Evolutionary conservation across 2,888 invertebrate genomes (phyloP).

Genomic region (Diogma glabrata): DNA sequence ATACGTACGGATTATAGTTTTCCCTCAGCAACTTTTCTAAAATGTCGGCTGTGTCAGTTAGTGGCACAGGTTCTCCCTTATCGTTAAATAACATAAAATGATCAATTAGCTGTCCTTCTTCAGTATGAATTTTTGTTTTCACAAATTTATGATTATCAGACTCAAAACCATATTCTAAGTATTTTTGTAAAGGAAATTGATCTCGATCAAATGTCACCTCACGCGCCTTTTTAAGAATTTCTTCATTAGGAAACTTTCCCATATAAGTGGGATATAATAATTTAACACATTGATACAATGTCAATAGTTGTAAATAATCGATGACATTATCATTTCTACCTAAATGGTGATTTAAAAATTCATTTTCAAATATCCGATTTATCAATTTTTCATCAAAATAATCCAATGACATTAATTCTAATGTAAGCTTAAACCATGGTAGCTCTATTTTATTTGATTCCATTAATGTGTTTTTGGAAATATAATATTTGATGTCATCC

Average conservation of each 20-base stretch:
- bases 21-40: background rate
- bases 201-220: constrained; percentile 13
- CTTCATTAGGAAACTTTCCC: constrained; percentile 35
- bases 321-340: constrained; percentile 33
- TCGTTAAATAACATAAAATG: constrained; percentile 9
- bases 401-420: constrained; percentile 46
- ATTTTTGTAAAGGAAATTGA: constrained; percentile 9
- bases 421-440: constrained; percentile 42
- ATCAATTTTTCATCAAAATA: constrained; percentile 45
- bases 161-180: constrained; percentile 14
- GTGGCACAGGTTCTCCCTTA: too few species aligned
- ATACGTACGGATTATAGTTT: background rate
- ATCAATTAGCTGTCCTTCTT: constrained; percentile 17
- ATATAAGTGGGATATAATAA: constrained; percentile 37
- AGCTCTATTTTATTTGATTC: constrained; percentile 34
- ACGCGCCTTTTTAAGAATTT: constrained; percentile 34
- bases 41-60: too few species aligned
- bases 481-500: constrained; percentile 37
- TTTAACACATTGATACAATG: constrained; percentile 44
- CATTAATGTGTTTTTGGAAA: constrained; percentile 36
- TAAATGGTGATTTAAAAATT: constrained; percentile 38
- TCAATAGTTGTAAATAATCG: constrained; percentile 40
- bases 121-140: constrained; percentile 13
- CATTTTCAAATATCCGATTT: constrained; percentile 39
- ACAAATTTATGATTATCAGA: constrained; percentile 14